Conservation (phyloP, 2,888 invertebrate species). For the Ectobius pallidus region DNA sequence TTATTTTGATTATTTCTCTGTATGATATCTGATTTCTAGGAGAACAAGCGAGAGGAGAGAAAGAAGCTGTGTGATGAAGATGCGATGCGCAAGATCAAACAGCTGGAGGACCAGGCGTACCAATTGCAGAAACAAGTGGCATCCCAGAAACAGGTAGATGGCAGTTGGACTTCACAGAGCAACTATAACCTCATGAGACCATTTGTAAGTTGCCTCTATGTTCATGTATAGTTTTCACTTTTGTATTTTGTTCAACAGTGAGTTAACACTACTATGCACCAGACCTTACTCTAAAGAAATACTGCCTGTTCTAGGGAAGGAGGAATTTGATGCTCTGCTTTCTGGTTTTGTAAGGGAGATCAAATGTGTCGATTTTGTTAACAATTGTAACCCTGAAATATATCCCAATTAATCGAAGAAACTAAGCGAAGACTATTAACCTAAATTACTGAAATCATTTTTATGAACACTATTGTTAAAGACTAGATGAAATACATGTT, state of each 20-base stretch:
- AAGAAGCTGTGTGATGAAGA: conserved; percentile 95
- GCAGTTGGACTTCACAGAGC: conserved; percentile 45
- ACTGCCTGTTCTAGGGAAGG: neutral
- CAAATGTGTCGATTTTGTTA: no score
- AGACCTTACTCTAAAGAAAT: neutral
- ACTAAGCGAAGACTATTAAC: no score
- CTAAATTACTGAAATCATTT: no score
- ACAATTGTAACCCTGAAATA: no score
- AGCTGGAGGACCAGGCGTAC: conserved; percentile 91
- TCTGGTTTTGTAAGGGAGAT: no score
- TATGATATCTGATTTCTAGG: no score
- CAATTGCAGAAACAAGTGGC: conserved; percentile 91
- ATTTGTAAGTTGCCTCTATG: conserved; percentile 42
- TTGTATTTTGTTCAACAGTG: neutral
- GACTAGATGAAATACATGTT: no score
- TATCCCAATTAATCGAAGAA: no score
- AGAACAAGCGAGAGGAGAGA: conserved; percentile 88
- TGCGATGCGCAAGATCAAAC: conserved; percentile 90
- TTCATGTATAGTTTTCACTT: neutral
- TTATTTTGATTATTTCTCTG: no score
- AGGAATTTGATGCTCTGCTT: no score
- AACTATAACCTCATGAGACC: conserved; percentile 45
- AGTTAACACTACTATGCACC: neutral
- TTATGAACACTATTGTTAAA: no score
- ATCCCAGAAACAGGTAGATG: conserved; percentile 75